phyloP scores from a whole-genome alignment of 2,797 vertebrate species.

The Mormyrus proboscirostris region DNA sequence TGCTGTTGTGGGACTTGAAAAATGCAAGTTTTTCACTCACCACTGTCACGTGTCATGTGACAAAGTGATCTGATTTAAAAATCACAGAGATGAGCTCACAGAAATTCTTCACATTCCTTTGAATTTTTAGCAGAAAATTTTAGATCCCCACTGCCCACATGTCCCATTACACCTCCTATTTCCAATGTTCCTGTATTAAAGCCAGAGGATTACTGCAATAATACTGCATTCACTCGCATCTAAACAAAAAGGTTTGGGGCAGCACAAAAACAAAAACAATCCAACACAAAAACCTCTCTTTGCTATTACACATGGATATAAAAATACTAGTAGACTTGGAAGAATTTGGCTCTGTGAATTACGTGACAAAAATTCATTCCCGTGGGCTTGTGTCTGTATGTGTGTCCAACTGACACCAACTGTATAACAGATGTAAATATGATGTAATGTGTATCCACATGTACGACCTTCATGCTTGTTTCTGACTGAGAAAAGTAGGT shows the following conservation, averaged over 20 bases:
- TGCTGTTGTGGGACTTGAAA: neutral
- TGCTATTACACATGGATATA: neutral
- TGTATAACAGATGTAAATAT: neutral
- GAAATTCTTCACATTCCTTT: neutral
- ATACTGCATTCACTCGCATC: slow-evolving; percentile 40
- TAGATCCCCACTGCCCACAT: slow-evolving; percentile 20
- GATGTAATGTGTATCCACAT: neutral
- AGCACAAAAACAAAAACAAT: neutral
- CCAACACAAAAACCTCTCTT: neutral
- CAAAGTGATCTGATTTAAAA: neutral
- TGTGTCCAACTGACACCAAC: neutral
- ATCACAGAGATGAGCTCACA: neutral
- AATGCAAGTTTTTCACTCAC: neutral
- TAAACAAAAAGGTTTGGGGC: slow-evolving; percentile 31
- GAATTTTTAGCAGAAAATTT: neutral
- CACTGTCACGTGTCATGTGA: neutral
- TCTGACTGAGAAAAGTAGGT: neutral
- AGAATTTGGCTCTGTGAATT: neutral
- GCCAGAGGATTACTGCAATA: slow-evolving; percentile 16
- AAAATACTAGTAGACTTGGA: neutral
- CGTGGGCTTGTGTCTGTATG: neutral
- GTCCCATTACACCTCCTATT: slow-evolving; percentile 25
- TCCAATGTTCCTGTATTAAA: slow-evolving; percentile 31
- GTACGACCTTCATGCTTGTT: neutral
- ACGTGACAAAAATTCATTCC: neutral